Evolutionary conservation across 1,140 invertebrate genomes (phyloP).

Genomic region (Drosophila obscura): DNA sequence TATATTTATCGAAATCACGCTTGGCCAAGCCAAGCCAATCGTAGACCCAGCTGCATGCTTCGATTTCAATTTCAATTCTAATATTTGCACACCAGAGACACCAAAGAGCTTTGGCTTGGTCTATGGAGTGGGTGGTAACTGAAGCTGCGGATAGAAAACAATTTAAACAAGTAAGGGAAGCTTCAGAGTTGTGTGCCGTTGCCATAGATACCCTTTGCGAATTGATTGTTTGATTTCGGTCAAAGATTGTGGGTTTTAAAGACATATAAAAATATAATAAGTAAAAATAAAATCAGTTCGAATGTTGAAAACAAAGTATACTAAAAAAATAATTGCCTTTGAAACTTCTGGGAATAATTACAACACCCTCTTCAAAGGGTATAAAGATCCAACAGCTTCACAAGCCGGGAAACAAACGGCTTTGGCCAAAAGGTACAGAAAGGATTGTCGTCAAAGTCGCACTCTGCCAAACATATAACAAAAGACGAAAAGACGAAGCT

Average conservation of each 20-base stretch:
- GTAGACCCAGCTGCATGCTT: constrained; percentile 15
- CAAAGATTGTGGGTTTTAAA: too few species aligned
- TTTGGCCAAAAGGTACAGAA: constrained; percentile 43
- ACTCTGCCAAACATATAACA: constrained; percentile 37
- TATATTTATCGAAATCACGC: constrained; percentile 56
- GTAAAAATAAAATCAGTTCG: too few species aligned
- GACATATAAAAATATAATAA: too few species aligned
- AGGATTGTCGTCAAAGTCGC: constrained; percentile 17
- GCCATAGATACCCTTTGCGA: too few species aligned
- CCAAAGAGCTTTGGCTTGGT: constrained; percentile 2
- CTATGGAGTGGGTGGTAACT: not conserved
- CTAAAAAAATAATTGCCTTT: too few species aligned
- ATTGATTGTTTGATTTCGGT: too few species aligned
- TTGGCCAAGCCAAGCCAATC: not conserved
- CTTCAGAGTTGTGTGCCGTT: too few species aligned
- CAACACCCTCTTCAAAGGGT: too few species aligned
- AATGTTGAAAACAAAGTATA: too few species aligned
- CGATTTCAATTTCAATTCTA: constrained; percentile 34
- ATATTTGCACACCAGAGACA: constrained; percentile 20
- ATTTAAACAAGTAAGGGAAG: too few species aligned
- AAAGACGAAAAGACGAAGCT: constrained; percentile 1
- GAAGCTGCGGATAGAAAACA: too few species aligned
- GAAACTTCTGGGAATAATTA: too few species aligned
- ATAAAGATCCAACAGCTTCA: not conserved
- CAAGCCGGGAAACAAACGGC: constrained; percentile 1